Base-by-base conservation (phyloP, 2,113 vertebrate genomes). In the Columba janthina region DNA sequence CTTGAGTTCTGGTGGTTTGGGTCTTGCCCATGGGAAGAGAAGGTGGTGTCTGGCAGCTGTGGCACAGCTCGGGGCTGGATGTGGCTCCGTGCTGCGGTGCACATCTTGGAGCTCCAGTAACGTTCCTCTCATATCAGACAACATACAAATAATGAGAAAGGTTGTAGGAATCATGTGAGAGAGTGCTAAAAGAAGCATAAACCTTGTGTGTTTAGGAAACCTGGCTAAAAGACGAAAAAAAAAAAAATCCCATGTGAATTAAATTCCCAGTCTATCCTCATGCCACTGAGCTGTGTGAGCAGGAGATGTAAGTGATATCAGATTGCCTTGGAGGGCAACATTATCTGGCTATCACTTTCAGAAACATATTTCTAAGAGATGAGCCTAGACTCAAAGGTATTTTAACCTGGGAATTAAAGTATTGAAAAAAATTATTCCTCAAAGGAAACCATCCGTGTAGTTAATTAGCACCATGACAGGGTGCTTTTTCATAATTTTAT, bases 381-480 rank as follows among this genome's bases (percentile, higher is more conserved):
- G 26, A 89, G 48, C 42, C 51, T 42, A 34, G 28, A 60, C 42
- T 36, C 69, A 77, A 83, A 90, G 60, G 29, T 5, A 1, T 72
- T 89, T 80, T 71, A 81, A 93, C 61, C 61, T 60, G 26, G 60
- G 61, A 93, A 78, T 85, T 78, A 91, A 71, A 88, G 38, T 94
- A 85, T 2, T 34, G 65, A 78, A 36, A 80, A 22, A 70, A 94
- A 74, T 81, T 71, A 89, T 75, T 81, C 70, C 81, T 93, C 84
- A 91, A 85, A 94, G 81, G 32, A 93, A 96, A 74, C 87, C 57
- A 64, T 89, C 87, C 80, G 67, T 56, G 81, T 78, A 87, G 87
- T 85, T 94, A 94, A 91, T 95, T 75, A 93, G 57, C 87, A 67
- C 58, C 38, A 40, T 38, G 80, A 84, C 86, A 71, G 31, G 44